phyloP scores from a whole-genome alignment of 2,797 vertebrate species.

The Oreochromis mossambicus region DNA sequence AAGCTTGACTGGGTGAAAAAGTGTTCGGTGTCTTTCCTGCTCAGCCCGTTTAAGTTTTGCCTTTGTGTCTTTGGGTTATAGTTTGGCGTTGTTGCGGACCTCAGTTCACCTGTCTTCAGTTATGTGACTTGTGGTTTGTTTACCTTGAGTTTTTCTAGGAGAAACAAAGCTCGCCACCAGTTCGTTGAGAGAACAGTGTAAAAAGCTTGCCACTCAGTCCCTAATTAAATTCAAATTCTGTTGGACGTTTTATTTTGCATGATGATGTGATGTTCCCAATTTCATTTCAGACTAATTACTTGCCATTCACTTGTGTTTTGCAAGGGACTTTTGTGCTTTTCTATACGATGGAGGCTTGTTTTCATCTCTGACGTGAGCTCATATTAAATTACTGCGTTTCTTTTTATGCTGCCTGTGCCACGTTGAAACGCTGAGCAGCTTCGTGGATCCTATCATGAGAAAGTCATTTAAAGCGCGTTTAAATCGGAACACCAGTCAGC shows the following conservation, averaged over 20 bases:
- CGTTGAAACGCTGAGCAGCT: conserved; percentile 16
- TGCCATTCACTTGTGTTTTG: conserved; percentile 71
- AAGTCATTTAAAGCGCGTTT: conserved; percentile 35
- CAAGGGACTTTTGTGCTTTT: conserved; percentile 48
- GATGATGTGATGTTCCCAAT: conserved; percentile 77
- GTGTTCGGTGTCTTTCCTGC: not conserved
- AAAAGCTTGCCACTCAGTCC: conserved; percentile 62
- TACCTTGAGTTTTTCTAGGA: conserved; percentile 32
- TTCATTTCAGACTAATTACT: conserved; percentile 67
- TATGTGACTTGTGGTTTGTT: conserved; percentile 44
- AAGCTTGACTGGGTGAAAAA: conserved; percentile 20
- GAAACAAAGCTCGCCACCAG: conserved; percentile 33
- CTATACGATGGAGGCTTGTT: conserved; percentile 45
- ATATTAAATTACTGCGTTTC: conserved; percentile 48
- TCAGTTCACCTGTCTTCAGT: conserved; percentile 54
- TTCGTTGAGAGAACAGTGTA: conserved; percentile 44
- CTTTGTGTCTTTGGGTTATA: not conserved
- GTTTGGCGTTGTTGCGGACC: not conserved
- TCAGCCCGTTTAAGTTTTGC: not conserved
- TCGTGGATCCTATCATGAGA: conserved; percentile 36
- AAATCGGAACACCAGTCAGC: not conserved
- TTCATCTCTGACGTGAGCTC: conserved; percentile 39
- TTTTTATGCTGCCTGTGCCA: conserved; percentile 4
- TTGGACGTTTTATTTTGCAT: conserved; percentile 72
- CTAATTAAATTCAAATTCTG: conserved; percentile 70